Percentiles rank a stretch among this genome's conserved stretches.
Conservation (phyloP, 2,113 vertebrate species). For the Genyomyrus donnyi region DNA sequence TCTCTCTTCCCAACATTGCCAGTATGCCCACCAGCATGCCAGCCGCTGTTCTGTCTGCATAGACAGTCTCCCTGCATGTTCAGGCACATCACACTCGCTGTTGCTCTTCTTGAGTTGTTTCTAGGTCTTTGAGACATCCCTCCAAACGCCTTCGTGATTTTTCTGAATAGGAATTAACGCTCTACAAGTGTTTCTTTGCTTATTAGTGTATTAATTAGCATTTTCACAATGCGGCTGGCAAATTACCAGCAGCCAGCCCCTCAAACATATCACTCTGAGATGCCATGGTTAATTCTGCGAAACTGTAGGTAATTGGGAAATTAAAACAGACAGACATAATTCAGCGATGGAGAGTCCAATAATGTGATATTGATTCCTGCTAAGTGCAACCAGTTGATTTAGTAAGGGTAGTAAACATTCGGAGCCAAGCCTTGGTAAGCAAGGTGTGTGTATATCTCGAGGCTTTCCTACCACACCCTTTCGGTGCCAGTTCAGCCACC, state of each 20-base stretch:
- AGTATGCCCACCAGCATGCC: neutral
- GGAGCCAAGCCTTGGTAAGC: neutral
- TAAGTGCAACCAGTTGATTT: constrained; percentile 42
- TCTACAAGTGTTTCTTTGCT: neutral
- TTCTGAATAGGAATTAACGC: neutral
- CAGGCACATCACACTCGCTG: no score
- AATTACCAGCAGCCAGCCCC: neutral
- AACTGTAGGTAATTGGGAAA: neutral
- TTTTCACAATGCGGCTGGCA: neutral
- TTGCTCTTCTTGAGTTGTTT: neutral
- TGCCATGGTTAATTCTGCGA: constrained; percentile 1
- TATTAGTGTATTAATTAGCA: neutral
- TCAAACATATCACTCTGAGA: constrained; percentile 8
- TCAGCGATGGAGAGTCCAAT: constrained; percentile 40
- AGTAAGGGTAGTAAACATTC: constrained; percentile 22
- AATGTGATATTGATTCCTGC: constrained; percentile 40
- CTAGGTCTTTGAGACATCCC: neutral
- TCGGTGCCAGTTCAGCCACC: neutral
- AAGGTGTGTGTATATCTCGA: neutral
- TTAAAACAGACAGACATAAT: constrained; percentile 27
- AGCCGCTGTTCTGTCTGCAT: neutral
- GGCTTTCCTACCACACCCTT: neutral
- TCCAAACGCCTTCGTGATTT: neutral
- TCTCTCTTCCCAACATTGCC: neutral
- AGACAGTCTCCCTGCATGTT: neutral